Conservation (phyloP, 1,140 invertebrate species). For the Drosophila athabasca region DNA sequence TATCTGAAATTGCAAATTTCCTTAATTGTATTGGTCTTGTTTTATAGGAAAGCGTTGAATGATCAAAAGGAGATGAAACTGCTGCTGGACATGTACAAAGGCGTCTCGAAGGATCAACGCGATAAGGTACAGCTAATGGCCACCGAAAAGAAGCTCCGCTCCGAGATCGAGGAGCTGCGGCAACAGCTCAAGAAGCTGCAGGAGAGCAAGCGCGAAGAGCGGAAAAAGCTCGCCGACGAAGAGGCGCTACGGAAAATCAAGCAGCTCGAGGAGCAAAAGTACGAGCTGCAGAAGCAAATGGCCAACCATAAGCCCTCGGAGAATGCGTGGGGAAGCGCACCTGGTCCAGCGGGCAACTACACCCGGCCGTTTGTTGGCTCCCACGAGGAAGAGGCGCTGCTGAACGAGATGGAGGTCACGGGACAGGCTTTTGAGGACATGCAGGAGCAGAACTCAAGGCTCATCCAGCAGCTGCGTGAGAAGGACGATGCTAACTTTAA, state of each 20-base stretch:
- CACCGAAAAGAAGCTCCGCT: slow-evolving; percentile 94
- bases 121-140: slow-evolving; percentile 99
- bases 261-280: slow-evolving; percentile 95
- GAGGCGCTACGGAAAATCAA: slow-evolving; percentile 97
- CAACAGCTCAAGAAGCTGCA: slow-evolving; percentile 93
- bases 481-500: slow-evolving; percentile 99
- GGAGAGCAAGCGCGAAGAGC: slow-evolving; percentile 95
- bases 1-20: background rate
- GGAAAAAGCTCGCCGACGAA: slow-evolving; percentile 96
- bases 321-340: slow-evolving; percentile 84
- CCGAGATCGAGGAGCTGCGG: slow-evolving; percentile 95
- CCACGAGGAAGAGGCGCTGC: slow-evolving; percentile 96
- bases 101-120: slow-evolving; percentile 96
- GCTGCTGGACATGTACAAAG: slow-evolving; percentile 98
- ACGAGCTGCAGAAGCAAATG: slow-evolving; percentile 92
- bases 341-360: slow-evolving; percentile 62
- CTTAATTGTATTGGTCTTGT: background rate
- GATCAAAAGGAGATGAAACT: slow-evolving; percentile 97
- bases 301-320: slow-evolving; percentile 93
- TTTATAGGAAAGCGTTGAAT: slow-evolving; percentile 93
- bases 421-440: slow-evolving; percentile 99
- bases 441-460: slow-evolving; percentile 98
- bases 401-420: slow-evolving; percentile 99
- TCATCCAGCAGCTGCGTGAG: slow-evolving; percentile 97
- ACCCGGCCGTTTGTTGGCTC: slow-evolving; percentile 87